Conservation (phyloP, 2,113 vertebrate species). For the Takifugu flavidus region DNA sequence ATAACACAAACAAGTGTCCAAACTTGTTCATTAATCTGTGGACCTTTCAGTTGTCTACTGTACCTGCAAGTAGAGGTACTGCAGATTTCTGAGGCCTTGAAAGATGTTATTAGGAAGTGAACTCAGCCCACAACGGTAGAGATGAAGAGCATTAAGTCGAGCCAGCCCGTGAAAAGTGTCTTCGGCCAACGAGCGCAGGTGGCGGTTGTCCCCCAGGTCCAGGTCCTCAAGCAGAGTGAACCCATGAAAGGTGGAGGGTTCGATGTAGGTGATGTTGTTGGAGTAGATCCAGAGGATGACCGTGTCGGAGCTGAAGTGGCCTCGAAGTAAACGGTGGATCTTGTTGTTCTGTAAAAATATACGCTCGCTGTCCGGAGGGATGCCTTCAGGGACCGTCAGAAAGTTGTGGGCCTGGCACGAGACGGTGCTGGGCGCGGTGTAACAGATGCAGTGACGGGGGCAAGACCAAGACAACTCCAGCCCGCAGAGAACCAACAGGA, state of each 20-base stretch:
- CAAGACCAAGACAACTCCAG: slow-evolving; percentile 83
- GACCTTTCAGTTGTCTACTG: background rate
- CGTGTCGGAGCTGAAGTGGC: slow-evolving; percentile 90
- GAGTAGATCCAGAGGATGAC: slow-evolving; percentile 98
- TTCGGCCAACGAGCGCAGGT: slow-evolving; percentile 87
- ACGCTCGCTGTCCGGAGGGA: slow-evolving; percentile 91
- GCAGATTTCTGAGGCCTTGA: slow-evolving; percentile 89
- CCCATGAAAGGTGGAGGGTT: slow-evolving; percentile 89
- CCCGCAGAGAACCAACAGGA: slow-evolving; percentile 91
- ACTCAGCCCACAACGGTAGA: slow-evolving; percentile 92
- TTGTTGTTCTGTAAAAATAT: slow-evolving; percentile 98
- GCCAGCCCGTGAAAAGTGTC: slow-evolving; percentile 94
- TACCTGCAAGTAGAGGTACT: slow-evolving; percentile 96
- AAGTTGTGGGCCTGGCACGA: slow-evolving; percentile 99
- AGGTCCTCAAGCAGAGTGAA: slow-evolving; percentile 91
- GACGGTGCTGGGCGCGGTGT: slow-evolving; percentile 92
- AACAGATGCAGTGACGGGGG: slow-evolving; percentile 94
- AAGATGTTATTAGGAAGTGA: slow-evolving; percentile 90
- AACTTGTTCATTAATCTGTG: background rate
- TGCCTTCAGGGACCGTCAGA: slow-evolving; percentile 88
- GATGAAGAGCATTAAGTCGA: slow-evolving; percentile 90
- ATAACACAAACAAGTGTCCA: background rate
- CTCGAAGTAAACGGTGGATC: slow-evolving; percentile 86
- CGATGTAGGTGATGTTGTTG: slow-evolving; percentile 96
- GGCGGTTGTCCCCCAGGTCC: slow-evolving; percentile 96